A percentile compares a stretch with the other conserved stretches of the same genome.
phyloP scores from a whole-genome alignment of 2,797 vertebrate species.

The Acrossocheilus wenchowensis region DNA sequence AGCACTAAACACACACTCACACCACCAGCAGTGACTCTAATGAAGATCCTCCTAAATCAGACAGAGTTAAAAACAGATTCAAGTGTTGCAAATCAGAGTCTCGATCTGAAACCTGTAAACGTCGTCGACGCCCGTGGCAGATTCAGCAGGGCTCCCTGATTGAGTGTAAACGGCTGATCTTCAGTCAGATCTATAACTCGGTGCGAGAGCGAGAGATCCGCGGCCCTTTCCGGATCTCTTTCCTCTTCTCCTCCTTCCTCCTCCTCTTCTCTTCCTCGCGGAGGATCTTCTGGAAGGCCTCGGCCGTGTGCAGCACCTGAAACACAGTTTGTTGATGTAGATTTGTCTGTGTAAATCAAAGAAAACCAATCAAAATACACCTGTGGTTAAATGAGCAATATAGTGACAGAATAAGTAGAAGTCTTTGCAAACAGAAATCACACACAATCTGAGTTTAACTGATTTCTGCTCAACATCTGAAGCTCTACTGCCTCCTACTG shows the following conservation, averaged over 20 bases:
- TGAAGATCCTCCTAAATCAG: background rate
- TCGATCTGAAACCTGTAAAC: slow-evolving; percentile 22
- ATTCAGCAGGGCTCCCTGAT: slow-evolving; percentile 26
- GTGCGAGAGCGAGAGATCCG: slow-evolving; percentile 93
- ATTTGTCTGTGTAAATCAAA: background rate
- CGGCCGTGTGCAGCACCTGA: slow-evolving; percentile 90
- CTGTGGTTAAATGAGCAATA: background rate
- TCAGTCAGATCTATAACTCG: slow-evolving; percentile 83
- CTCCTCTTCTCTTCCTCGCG: slow-evolving; percentile 94
- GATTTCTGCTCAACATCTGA: too few relatives aligned
- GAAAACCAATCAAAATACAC: background rate
- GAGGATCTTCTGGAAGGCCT: slow-evolving; percentile 95
- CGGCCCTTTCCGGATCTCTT: slow-evolving; percentile 96
- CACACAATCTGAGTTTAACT: too few relatives aligned
- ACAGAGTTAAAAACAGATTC: background rate
- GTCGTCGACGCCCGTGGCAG: background rate
- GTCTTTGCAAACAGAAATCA: background rate
- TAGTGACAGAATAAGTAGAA: background rate
- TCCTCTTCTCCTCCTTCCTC: slow-evolving; percentile 97
- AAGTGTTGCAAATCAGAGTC: background rate
- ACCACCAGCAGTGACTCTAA: too few relatives aligned
- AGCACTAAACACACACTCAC: slow-evolving; percentile 15
- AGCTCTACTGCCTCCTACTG: background rate
- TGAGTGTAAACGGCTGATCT: background rate
- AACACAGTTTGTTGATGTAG: background rate